Evolutionary conservation across 2,797 vertebrate species (phyloP), one percentile per base, ranked within the genome.

Genomic region (Darevskia mixta): DNA sequence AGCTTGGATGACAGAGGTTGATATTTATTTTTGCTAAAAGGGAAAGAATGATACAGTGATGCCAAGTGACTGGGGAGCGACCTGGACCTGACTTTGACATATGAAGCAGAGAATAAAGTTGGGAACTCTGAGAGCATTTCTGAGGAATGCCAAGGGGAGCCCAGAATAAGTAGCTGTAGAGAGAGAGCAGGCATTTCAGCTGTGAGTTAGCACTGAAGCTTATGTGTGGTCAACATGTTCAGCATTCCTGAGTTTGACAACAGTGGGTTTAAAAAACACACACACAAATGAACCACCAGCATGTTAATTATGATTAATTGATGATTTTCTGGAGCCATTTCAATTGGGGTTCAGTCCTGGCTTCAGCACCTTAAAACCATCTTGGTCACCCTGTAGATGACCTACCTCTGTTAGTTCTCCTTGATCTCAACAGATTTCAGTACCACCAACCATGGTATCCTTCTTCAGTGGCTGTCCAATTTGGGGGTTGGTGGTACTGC

Each of bases 1-100:
- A 72, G 45, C 79, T 89, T 76, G 78, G 83, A 76, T 81, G 79
- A 89, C 55, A 82, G 79, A 75, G 64, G 41, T 15, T 82, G 27
- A 73, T 82, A 82, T 82, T 85, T 88, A 38, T n/a, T 76, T 86
- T 86, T 80, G 61, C 78, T 89, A 67, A 76, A 41, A 85, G 83
- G 55, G 41, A 85, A 86, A 64, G 80, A 75, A 79, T 75, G 67
- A 75, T 1, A 73, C 67, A 66, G 55, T 66, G 55, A 84, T 67
- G 76, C 69, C 81, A 84, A 84, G 55, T 80, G 58, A 73, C 81
- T 83, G 81, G 49, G 15, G 25, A 87, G 80, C 18, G 58, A 79
- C 73, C 73, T 55, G 25, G 72, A 77, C 79, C 79, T 89, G 61
- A 86, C 80, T 83, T 82, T 86, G 67, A 73, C 69, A 71, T 86